A percentile compares a stretch with the other conserved stretches of the same genome.
Conservation (phyloP, 2,113 vertebrate genomes). For the Furnarius figulus region DNA sequence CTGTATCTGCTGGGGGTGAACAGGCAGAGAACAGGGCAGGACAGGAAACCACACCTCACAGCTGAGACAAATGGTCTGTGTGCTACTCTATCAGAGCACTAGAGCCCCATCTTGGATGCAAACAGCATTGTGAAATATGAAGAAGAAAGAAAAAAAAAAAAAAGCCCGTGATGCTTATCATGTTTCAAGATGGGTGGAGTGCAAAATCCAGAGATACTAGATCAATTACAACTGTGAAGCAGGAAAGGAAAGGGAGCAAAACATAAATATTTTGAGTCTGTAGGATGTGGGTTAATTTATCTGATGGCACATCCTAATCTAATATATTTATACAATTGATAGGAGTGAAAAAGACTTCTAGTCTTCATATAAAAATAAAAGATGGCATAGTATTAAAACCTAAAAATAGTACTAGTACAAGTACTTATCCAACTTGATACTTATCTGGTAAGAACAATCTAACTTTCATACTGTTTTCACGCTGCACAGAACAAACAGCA, state of each 20-base stretch:
- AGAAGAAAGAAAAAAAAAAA: background rate
- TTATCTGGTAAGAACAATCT: background rate
- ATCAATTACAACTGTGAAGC: conserved; percentile 25
- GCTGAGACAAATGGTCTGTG: conserved; percentile 30
- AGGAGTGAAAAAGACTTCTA: background rate
- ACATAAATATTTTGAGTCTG: conserved; percentile 53
- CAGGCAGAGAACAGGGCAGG: conserved; percentile 37
- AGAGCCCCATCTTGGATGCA: background rate
- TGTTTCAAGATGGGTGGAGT: conserved; percentile 42
- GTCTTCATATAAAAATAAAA: conserved; percentile 14
- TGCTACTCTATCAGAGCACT: background rate
- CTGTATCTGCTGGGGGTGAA: conserved; percentile 44
- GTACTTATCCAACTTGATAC: background rate
- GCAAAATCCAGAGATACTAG: conserved; percentile 24
- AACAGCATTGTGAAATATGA: conserved; percentile 40
- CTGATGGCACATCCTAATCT: background rate
- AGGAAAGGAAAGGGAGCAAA: conserved; percentile 27
- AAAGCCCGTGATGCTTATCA: background rate
- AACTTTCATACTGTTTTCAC: background rate
- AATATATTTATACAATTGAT: background rate
- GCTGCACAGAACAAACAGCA: background rate
- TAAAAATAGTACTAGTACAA: background rate
- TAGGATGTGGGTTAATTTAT: conserved; percentile 46
- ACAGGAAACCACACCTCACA: conserved; percentile 59
- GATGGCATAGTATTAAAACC: background rate